Percentiles rank a stretch among this genome's conserved stretches.
phyloP scores from a whole-genome alignment of 2,888 invertebrate genomes.

The Leucophenga maculata region DNA sequence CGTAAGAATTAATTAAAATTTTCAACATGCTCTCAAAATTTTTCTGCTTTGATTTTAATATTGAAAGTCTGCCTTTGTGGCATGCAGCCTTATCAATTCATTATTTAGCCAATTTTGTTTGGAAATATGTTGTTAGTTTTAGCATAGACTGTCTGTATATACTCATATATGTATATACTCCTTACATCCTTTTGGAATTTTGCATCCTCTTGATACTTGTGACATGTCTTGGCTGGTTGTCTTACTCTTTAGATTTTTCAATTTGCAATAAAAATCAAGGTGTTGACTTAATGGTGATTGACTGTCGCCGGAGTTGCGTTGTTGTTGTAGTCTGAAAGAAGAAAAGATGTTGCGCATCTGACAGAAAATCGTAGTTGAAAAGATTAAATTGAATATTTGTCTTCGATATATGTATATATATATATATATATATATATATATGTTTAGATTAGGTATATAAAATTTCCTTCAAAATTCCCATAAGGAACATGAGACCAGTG shows the following conservation, averaged over 20 bases:
- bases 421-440: slow-evolving; percentile 26
- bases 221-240: slow-evolving; percentile 31
- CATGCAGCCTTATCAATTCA: too few species aligned
- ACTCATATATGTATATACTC: slow-evolving; percentile 19
- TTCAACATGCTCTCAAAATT: neutral
- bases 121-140: slow-evolving; percentile 40
- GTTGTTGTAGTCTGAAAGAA: neutral
- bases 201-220: slow-evolving; percentile 3
- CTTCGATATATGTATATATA: slow-evolving; percentile 28
- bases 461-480: too few species aligned
- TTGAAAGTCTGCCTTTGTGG: neutral
- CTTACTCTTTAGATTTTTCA: slow-evolving; percentile 44
- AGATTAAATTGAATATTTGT: slow-evolving; percentile 23
- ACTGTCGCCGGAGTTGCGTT: slow-evolving; percentile 47
- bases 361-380: slow-evolving; percentile 8
- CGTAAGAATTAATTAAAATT: slow-evolving; percentile 57
- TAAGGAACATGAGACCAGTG: too few species aligned
- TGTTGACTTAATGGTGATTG: slow-evolving; percentile 65
- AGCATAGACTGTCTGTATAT: neutral
- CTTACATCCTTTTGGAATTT: slow-evolving; percentile 1
- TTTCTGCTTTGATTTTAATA: neutral
- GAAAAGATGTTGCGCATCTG: slow-evolving; percentile 18
- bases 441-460: slow-evolving; percentile 24
- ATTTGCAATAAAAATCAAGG: slow-evolving; percentile 66
- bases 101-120: slow-evolving; percentile 42